A percentile compares a stretch with the other conserved stretches of the same genome.
phyloP scores from a whole-genome alignment of 2,113 vertebrate genomes.

The Todiramphus saurophagus region DNA sequence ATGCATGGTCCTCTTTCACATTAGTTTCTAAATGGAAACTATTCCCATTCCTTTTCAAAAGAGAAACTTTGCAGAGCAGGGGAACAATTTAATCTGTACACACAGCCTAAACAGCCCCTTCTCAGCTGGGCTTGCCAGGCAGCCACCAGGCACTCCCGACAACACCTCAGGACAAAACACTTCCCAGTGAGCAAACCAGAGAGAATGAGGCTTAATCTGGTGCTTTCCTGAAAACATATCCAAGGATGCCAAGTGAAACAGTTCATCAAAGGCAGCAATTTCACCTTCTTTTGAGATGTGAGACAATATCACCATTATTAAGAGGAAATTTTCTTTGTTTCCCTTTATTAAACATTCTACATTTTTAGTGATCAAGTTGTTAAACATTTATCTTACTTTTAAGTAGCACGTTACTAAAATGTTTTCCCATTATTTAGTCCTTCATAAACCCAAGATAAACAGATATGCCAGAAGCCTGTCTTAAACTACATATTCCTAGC shows the following conservation, averaged over 20 bases:
- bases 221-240: not conserved
- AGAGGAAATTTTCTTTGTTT: not conserved
- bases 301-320: not conserved
- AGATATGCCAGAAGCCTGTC: not conserved
- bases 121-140: not conserved
- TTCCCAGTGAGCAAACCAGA: not conserved
- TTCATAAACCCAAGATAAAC: not conserved
- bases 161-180: not conserved
- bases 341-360: not conserved
- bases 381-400: not conserved
- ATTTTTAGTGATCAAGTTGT: not conserved
- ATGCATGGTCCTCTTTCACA: not conserved
- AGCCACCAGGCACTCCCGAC: not conserved
- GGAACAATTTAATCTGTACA: not conserved
- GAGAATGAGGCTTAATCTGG: not conserved
- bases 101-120: not conserved
- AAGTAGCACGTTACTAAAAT: not conserved
- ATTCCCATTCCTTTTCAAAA: not conserved
- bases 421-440: not conserved
- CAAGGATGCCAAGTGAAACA: not conserved
- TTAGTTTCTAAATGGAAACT: not conserved
- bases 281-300: not conserved
- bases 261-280: not conserved
- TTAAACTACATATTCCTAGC: not conserved
- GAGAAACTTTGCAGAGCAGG: not conserved